Evolutionary conservation across 2,113 vertebrate genomes (phyloP).

Genomic region (Nibea albiflora): DNA sequence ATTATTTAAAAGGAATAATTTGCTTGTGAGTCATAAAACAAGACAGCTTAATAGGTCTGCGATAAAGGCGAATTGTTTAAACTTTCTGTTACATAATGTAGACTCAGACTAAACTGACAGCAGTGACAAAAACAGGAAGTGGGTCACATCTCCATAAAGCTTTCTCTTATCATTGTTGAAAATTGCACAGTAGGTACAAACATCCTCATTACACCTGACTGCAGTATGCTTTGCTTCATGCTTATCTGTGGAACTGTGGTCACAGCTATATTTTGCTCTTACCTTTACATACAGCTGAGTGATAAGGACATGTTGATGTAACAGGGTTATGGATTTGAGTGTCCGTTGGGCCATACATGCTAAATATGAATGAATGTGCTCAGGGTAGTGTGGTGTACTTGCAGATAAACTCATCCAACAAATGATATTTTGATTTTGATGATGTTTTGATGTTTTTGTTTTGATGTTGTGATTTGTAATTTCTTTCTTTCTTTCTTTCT

Average conservation of each 20-base stretch:
- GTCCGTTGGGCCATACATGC: neutral
- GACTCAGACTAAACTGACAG: conserved; percentile 14
- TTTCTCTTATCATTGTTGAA: conserved; percentile 13
- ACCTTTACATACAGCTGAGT: neutral
- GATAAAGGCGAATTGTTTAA: conserved; percentile 4
- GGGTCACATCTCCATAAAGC: neutral
- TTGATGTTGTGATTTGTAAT: conserved; percentile 8
- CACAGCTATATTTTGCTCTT: neutral
- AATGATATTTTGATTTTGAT: too few species aligned
- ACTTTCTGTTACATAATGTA: conserved; percentile 8
- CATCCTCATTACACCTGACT: neutral
- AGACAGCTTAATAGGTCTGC: conserved; percentile 19
- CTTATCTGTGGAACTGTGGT: neutral
- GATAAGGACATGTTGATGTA: neutral
- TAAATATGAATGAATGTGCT: conserved; percentile 17
- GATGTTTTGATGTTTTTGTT: too few species aligned
- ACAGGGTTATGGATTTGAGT: conserved; percentile 15
- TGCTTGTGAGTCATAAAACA: conserved; percentile 36
- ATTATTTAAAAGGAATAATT: conserved; percentile 34
- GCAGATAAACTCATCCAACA: neutral
- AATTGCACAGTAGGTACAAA: neutral
- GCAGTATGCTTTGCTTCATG: neutral
- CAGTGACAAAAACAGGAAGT: conserved; percentile 12
- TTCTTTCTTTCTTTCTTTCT: neutral
- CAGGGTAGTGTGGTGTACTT: neutral